Conservation (phyloP, 2,888 invertebrate genomes). For the Drosophila putrida region DNA sequence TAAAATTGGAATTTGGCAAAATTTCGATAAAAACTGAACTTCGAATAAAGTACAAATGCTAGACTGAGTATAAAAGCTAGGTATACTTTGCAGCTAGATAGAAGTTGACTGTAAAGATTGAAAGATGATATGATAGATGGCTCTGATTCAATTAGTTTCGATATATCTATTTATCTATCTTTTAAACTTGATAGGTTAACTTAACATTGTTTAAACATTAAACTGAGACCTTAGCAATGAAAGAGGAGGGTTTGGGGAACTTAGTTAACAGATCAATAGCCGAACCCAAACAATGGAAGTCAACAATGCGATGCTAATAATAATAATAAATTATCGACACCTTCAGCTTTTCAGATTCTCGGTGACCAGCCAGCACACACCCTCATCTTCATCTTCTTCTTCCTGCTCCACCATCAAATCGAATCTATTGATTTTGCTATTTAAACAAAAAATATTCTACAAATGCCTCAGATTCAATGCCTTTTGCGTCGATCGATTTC, state of each 20-base stretch:
- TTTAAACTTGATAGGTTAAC: constrained; percentile 5
- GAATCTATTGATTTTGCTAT: constrained; percentile 46
- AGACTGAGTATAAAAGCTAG: constrained; percentile 8
- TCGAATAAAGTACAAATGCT: constrained; percentile 1
- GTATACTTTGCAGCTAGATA: neutral
- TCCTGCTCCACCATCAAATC: neutral
- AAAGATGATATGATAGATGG: neutral
- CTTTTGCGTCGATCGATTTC: constrained; percentile 49
- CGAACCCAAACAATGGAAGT: constrained; percentile 49
- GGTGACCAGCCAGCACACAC: neutral
- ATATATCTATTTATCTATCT: constrained; percentile 23
- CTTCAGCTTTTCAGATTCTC: constrained; percentile 44
- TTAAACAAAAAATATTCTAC: constrained; percentile 62
- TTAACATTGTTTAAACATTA: constrained; percentile 13
- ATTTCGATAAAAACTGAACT: neutral
- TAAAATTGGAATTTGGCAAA: constrained; percentile 19
- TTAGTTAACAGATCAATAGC: constrained; percentile 16
- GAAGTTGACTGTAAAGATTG: neutral
- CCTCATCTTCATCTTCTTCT: neutral
- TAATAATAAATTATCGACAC: constrained; percentile 75
- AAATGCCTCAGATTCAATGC: constrained; percentile 41
- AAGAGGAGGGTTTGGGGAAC: constrained; percentile 20
- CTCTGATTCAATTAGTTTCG: neutral
- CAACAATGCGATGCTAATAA: constrained; percentile 69
- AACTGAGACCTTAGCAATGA: constrained; percentile 21